Base-by-base conservation (phyloP, 2,113 vertebrate genomes). In the Spea multiplicata region DNA sequence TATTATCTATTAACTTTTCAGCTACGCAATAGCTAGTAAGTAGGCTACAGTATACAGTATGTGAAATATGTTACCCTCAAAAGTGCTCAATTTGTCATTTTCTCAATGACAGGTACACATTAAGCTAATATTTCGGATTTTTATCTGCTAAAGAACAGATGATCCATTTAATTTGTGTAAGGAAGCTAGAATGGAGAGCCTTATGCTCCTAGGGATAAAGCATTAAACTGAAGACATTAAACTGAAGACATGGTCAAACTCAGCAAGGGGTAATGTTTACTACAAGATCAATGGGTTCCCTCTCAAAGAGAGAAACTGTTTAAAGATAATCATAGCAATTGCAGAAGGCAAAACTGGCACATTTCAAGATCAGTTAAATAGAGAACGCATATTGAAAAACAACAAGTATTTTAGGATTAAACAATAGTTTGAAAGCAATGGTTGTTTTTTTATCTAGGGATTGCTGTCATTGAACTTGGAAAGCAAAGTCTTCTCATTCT, bases 191-290 rank as follows among this genome's bases (percentile, higher is more conserved):
- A 52, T 7, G 9, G 50, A 52, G 9, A 7, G 50, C 50, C 50
- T 75, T 62, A 67, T 64, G 66, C 55, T 75, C 52, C 59, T 30
- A 48, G 3, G 61, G 44, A 5, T 8, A 57, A 69, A 57, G 52
- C 57, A 57, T 53, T 70, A 78, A 47, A 45, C 57, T 78, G 44
- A 50, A 71, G 52, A 65, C 57, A 7, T n/a, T n/a, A n/a, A n/a
- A n/a, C 12, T 45, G 17, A 6, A 64, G 55, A 65, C 76, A 71
- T 71, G 76, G 76, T 78, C 59, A 78, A 64, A 78, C 76, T 52
- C 76, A 78, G 68, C 76, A 78, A 78, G 76, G 50, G 17, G 49
- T 68, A 71, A 78, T 78, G 76, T 78, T 78, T 78, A 71, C 76
- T 71, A 68, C 76, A 71, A 78, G 76, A 78, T 78, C 76, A 78